A percentile compares a stretch with the other conserved stretches of the same genome.
Evolutionary conservation across 2,113 vertebrate genomes (phyloP).

Genomic region (Plestiodon gilberti): DNA sequence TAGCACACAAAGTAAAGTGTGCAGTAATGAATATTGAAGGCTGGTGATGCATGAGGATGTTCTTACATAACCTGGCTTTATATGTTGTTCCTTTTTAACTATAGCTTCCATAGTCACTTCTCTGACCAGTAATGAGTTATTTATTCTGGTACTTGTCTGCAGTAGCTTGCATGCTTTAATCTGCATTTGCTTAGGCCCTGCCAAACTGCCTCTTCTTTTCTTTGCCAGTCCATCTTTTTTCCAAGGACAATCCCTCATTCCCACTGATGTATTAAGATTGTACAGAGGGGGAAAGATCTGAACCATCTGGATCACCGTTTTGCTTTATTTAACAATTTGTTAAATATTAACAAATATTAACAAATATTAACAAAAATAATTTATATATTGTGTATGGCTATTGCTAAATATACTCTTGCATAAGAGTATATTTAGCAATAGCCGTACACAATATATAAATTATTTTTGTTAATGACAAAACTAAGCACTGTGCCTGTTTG

Average conservation of each 20-base stretch:
- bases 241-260: constrained; percentile 54
- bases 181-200: constrained; percentile 62
- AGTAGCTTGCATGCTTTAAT: constrained; percentile 61
- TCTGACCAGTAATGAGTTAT: constrained; percentile 48
- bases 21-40: background rate
- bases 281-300: background rate
- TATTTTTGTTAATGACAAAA: background rate
- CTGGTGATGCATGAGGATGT: background rate
- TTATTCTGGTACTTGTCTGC: constrained; percentile 42
- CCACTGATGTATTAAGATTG: constrained; percentile 59
- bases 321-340: background rate
- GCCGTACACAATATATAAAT: background rate
- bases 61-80: constrained; percentile 45
- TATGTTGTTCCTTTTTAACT: constrained; percentile 14
- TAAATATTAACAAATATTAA: too few species aligned
- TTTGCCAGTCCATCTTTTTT: constrained; percentile 37
- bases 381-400: background rate
- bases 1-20: background rate
- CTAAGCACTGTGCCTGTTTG: background rate
- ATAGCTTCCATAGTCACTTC: constrained; percentile 36
- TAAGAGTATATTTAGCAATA: background rate
- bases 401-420: background rate
- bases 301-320: constrained; percentile 29
- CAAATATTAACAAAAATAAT: background rate
- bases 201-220: constrained; percentile 61